Evolutionary conservation across 2,113 vertebrate species (phyloP), one percentile per base, ranked within the genome.

Genomic region (Microtus montanus): DNA sequence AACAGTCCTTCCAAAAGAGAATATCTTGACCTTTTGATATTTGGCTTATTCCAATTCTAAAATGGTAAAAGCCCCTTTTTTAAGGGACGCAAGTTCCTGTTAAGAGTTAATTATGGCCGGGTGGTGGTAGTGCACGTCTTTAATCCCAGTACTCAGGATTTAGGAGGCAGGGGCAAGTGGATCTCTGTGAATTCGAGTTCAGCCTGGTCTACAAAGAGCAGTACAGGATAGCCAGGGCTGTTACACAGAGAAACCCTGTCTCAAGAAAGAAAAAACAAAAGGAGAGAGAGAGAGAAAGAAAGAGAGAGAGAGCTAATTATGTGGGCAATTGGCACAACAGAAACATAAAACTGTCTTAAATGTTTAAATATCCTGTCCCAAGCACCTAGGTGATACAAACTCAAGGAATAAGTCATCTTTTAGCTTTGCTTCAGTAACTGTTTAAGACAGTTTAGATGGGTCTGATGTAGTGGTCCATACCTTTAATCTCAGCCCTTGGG

Each of bases 291-390:
- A 58, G 58, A 28, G 19, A 58, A 19, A 61, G 54, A 58, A 17
- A 52, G 19, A 58, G 5, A 58, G 58, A 63, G 22, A 64, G 26
- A 12, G 87, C 79, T 75, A 89, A 71, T 96, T 93, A 47, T 73
- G 49, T 80, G 47, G 82, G 54, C 83, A 10, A 92, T 92, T 82
- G 14, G 0, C 91, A 30, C 64, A 84, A 89, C 49, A 89, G 95
- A 96, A 96, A 97, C 66, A 90, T 80, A 94, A 85, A 96, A 87
- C 71, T 96, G 38, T 74, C 71, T 91, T 97, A 77, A 86, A 87
- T 93, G 90, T 96, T 96, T 93, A 94, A 96, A 92, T 84, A 87
- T 26, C 52, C 64, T 94, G 2, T 68, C 15, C 49, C 44, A 85
- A 80, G 70, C 10, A 49, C 79, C 58, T 77, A 47, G 92, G 71